A percentile compares a stretch with the other conserved stretches of the same genome.
These are phyloP conservation scores for Castor canadensis DNA, from an alignment of 2,113 vertebrate species.

Conservation along the genomic window DNA sequence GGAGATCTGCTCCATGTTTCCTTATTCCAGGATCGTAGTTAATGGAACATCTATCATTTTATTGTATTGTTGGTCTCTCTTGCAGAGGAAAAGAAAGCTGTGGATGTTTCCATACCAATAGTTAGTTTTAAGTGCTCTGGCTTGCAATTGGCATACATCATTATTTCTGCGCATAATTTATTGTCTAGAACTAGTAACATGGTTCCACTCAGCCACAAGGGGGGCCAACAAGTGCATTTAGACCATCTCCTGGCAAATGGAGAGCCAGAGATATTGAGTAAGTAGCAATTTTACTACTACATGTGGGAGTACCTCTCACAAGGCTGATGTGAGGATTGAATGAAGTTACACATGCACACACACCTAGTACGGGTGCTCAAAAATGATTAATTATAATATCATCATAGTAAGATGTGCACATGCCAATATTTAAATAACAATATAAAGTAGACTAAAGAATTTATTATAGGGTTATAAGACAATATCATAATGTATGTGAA, in stretches of 20 bases:
- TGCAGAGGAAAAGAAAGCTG: neutral
- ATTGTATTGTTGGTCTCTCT: neutral
- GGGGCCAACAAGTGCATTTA: neutral
- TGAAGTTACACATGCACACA: neutral
- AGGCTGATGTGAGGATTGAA: neutral
- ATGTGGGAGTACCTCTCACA: neutral
- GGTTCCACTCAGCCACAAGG: neutral
- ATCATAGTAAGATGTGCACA: neutral
- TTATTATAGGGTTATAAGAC: neutral
- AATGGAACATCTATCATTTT: neutral
- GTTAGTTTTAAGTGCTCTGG: neutral
- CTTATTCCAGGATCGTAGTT: neutral
- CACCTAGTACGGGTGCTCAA: neutral
- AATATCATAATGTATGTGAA: neutral
- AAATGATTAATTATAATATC: neutral
- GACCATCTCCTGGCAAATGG: neutral
- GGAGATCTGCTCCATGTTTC: neutral
- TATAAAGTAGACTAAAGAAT: neutral
- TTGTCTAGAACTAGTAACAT: neutral
- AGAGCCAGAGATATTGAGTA: neutral
- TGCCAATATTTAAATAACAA: slow-evolving; percentile 11
- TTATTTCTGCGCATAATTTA: slow-evolving; percentile 13
- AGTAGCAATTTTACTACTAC: neutral
- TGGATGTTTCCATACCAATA: neutral
- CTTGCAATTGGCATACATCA: neutral